These are phyloP conservation scores for Shargacucullia verbasci DNA, from an alignment of 2,888 invertebrate genomes.

Conservation along the genomic window DNA sequence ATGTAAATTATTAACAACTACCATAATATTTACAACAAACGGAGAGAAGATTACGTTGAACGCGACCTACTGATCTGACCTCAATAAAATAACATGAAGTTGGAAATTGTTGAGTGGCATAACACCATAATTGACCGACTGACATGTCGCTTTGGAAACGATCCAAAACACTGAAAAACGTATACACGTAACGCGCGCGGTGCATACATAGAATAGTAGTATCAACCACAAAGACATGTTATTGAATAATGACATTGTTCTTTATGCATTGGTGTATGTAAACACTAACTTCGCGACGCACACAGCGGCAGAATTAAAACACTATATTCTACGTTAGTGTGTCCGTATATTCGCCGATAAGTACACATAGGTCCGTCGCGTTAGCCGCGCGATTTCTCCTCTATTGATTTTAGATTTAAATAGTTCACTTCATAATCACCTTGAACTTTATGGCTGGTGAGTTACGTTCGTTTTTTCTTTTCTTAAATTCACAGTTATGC, in stretches of 20 bases:
- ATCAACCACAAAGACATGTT: constrained; percentile 63
- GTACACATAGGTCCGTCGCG: constrained; percentile 76
- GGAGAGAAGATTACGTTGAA: constrained; percentile 16
- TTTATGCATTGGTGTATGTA: constrained; percentile 78
- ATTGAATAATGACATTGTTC: constrained; percentile 84
- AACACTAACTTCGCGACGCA: constrained; percentile 68
- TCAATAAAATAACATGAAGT: constrained; percentile 38
- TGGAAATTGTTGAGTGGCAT: constrained; percentile 32
- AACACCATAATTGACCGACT: constrained; percentile 48
- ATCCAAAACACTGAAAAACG: constrained; percentile 67
- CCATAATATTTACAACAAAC: constrained; percentile 4
- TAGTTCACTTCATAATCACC: constrained; percentile 70
- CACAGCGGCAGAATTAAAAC: constrained; percentile 62
- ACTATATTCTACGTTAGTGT: constrained; percentile 63
- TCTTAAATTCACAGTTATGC: constrained; percentile 49
- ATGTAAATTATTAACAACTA: constrained; percentile 4
- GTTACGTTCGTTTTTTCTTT: constrained; percentile 56
- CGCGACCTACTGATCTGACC: constrained; percentile 41
- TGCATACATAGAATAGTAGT: constrained; percentile 74
- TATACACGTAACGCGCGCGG: constrained; percentile 53
- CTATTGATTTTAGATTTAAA: constrained; percentile 83
- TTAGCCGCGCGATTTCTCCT: constrained; percentile 79
- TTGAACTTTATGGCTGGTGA: constrained; percentile 87
- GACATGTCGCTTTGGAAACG: constrained; percentile 56
- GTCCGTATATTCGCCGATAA: constrained; percentile 74